Evolutionary conservation across 92 coral and sea anemone species (phyloP).

Genomic region (Isaurus tuberculatus): DNA sequence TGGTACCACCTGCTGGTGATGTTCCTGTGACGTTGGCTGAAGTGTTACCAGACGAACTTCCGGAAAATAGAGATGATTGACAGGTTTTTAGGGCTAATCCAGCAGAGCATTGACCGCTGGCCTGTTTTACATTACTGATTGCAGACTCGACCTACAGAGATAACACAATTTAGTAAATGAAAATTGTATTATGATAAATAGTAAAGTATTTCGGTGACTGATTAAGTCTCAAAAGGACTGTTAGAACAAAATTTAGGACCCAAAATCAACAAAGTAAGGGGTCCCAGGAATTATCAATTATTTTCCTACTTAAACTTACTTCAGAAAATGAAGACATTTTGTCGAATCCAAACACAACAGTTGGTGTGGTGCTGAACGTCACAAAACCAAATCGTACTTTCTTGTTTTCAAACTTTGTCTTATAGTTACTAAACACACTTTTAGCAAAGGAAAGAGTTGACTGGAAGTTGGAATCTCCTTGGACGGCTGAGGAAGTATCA

Average conservation of each 20-base stretch:
- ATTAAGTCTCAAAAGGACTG: too few relatives aligned
- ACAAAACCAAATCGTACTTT: conserved; percentile 56
- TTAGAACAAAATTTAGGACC: too few relatives aligned
- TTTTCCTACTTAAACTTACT: too few relatives aligned
- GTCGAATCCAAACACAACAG: conserved; percentile 28
- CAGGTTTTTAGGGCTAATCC: conserved; percentile 32
- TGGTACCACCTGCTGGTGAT: not conserved
- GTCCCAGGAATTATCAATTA: too few relatives aligned
- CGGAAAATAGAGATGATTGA: conserved; percentile 31
- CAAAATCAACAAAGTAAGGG: too few relatives aligned
- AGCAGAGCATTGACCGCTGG: conserved; percentile 41
- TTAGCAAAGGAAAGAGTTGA: conserved; percentile 52
- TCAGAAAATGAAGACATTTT: conserved; percentile 4
- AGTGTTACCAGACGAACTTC: conserved; percentile 1
- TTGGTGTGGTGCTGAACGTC: conserved; percentile 31
- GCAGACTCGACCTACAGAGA: conserved; percentile 29
- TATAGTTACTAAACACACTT: conserved; percentile 42
- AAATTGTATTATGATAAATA: too few relatives aligned
- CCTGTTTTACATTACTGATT: conserved; percentile 27
- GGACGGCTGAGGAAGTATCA: conserved; percentile 60
- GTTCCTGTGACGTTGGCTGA: not conserved
- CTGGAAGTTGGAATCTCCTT: conserved; percentile 65
- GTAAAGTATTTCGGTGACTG: too few relatives aligned
- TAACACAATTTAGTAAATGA: not conserved
- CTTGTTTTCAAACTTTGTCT: conserved; percentile 47